Percentiles rank a stretch among this genome's conserved stretches.
phyloP scores from a whole-genome alignment of 2,888 invertebrate genomes.

The Lobophora halterata region DNA sequence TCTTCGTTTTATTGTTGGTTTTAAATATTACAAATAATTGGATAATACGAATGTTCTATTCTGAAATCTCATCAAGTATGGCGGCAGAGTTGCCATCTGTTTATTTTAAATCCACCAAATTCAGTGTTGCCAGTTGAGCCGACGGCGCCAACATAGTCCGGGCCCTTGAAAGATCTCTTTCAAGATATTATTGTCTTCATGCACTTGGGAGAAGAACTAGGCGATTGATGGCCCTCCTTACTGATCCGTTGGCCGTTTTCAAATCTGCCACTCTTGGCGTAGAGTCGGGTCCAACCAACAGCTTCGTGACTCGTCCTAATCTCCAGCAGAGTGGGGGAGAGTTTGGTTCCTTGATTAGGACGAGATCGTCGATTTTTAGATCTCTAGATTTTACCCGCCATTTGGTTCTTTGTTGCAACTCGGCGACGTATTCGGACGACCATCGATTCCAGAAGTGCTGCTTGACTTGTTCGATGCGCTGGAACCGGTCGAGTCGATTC shows the following conservation, averaged over 20 bases:
- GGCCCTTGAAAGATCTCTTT: too few relatives aligned
- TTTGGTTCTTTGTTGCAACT: conserved; percentile 11
- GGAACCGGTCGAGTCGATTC: conserved; percentile 1
- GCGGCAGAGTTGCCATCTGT: too few relatives aligned
- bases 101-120: too few relatives aligned
- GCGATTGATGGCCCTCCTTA: too few relatives aligned
- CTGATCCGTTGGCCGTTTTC: not conserved
- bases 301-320: conserved; percentile 1
- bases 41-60: too few relatives aligned
- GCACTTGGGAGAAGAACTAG: too few relatives aligned
- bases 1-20: too few relatives aligned
- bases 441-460: conserved; percentile 21
- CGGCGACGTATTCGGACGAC: conserved; percentile 9
- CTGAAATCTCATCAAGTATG: too few relatives aligned
- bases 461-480: conserved; percentile 12
- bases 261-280: not conserved
- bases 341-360: conserved; percentile 2
- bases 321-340: conserved; percentile 5
- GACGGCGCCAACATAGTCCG: too few relatives aligned
- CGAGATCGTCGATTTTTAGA: conserved; percentile 3
- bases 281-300: not conserved
- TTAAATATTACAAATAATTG: too few relatives aligned
- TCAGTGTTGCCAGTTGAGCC: too few relatives aligned
- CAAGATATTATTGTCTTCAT: too few relatives aligned
- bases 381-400: not conserved